Conservation (phyloP, 2,888 invertebrate genomes). For the Parapristionchus giblindavisi region DNA sequence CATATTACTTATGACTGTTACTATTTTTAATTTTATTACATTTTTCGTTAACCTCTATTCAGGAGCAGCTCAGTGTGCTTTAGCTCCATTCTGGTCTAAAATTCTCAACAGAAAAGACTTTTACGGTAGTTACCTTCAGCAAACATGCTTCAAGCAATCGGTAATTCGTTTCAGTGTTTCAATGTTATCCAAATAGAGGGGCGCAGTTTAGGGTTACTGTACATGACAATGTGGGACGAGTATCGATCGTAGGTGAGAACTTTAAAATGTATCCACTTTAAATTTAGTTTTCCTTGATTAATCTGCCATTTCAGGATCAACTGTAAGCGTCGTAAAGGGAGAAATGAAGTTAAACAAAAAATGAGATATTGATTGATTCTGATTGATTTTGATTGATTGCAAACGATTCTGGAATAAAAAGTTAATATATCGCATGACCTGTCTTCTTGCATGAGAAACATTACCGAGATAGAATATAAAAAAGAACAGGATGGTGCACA, state of each 20-base stretch:
- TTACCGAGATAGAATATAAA: too few species aligned
- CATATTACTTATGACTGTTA: too few species aligned
- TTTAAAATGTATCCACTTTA: too few species aligned
- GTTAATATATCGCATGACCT: too few species aligned
- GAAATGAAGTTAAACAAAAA: too few species aligned
- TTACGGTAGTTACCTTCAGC: conserved; percentile 41
- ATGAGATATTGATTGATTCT: too few species aligned
- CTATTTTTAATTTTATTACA: too few species aligned
- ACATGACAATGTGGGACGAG: conserved; percentile 24
- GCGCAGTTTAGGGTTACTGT: conserved; percentile 48
- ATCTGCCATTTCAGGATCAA: neutral
- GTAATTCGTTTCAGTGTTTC: conserved; percentile 37
- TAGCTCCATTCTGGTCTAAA: conserved; percentile 58
- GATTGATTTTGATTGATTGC: too few species aligned
- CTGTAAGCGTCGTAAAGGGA: conserved; percentile 22
- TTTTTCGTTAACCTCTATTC: neutral
- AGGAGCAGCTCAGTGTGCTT: conserved; percentile 60
- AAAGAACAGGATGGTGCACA: too few species aligned
- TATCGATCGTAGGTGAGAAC: conserved; percentile 9
- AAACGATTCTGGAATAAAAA: too few species aligned
- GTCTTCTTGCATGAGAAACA: too few species aligned
- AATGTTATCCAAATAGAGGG: conserved; percentile 49
- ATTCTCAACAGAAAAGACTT: conserved; percentile 45
- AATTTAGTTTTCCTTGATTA: too few species aligned
- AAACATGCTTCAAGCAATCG: neutral